phyloP scores from a whole-genome alignment of 1,140 invertebrate species.

The Trichoplusia ni region DNA sequence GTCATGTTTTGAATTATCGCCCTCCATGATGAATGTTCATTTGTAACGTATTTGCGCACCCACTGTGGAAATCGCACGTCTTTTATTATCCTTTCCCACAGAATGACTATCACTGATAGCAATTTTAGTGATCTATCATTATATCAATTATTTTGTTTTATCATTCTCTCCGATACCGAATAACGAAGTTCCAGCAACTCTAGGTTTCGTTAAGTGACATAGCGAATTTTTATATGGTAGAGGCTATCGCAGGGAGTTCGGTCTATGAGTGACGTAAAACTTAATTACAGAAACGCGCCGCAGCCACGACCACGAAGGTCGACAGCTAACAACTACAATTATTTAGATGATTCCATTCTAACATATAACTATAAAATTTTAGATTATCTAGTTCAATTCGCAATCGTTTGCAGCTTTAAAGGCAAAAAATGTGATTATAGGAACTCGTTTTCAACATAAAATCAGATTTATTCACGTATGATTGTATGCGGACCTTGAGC shows the following conservation, averaged over 20 bases:
- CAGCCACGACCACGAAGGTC: conserved; percentile 68
- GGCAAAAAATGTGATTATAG: conserved; percentile 63
- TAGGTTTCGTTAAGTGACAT: conserved; percentile 59
- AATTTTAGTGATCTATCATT: too few relatives aligned
- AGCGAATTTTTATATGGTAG: conserved; percentile 67
- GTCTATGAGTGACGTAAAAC: conserved; percentile 75
- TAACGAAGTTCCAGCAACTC: conserved; percentile 27
- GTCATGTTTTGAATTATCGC: conserved; percentile 24
- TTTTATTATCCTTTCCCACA: too few relatives aligned
- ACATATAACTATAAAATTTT: conserved; percentile 60
- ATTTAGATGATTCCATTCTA: conserved; percentile 67
- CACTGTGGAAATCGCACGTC: too few relatives aligned
- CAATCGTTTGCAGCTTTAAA: conserved; percentile 55
- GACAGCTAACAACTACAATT: conserved; percentile 69
- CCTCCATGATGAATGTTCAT: neutral
- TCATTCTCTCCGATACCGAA: too few relatives aligned
- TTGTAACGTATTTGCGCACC: too few relatives aligned
- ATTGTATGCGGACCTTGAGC: conserved; percentile 79
- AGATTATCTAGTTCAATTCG: conserved; percentile 56
- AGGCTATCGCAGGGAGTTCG: conserved; percentile 73
- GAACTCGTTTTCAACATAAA: conserved; percentile 70
- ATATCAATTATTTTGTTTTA: too few relatives aligned
- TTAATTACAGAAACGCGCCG: conserved; percentile 75
- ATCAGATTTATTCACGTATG: conserved; percentile 76
- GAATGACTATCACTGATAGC: too few relatives aligned